Evolutionary conservation across 2,888 invertebrate genomes (phyloP), one percentile per base, ranked within the genome.

Genomic region (Lathronympha strigana): DNA sequence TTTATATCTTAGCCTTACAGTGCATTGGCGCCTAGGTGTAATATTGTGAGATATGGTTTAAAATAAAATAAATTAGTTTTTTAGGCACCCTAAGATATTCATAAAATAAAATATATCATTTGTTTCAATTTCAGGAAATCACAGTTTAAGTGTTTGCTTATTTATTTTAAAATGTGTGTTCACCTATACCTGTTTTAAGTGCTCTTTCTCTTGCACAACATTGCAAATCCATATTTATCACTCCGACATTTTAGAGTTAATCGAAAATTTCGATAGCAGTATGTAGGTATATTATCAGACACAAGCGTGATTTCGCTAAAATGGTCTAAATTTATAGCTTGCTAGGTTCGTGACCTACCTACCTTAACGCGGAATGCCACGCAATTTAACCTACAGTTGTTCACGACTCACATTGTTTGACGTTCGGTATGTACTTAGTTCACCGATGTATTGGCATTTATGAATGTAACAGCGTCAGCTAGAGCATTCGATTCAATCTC

Each of bases 401-500:
- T 57, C 57, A 57, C 57, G 57, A 57, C 43, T 57, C 31, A 31
- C 43, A 55, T 57, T 57, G 31, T 45, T 31, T 31, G 23, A 40
- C 40, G 28, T 25, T 55, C 3, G 19, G 9, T 51, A 19, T 6
- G 13, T 21, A 33, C n/a, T 21, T 17, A n/a, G 21, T 21, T 8
- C 13, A 45, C 13, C 19, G 4, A 40, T 33, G 38, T 49, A 40
- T 23, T 31, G 31, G 31, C 15, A 57, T 31, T 63, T 25, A 45
- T 36, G 40, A 58, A 54, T 47, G 17, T 58, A 50, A 63, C n/a
- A 36, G 28, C 9, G 23, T 38, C n/a, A n/a, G n/a, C n/a, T n/a
- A 47, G 13, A 47, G 53, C 43, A 60, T 53, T 38, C 28, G 23
- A 58, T 67, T 60, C 58, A 63, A 63, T 67, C 53, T 60, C 38